Evolutionary conservation across 2,797 vertebrate species (phyloP), one percentile per base, ranked within the genome.

Genomic region (Enteromius thamalakanensis): DNA sequence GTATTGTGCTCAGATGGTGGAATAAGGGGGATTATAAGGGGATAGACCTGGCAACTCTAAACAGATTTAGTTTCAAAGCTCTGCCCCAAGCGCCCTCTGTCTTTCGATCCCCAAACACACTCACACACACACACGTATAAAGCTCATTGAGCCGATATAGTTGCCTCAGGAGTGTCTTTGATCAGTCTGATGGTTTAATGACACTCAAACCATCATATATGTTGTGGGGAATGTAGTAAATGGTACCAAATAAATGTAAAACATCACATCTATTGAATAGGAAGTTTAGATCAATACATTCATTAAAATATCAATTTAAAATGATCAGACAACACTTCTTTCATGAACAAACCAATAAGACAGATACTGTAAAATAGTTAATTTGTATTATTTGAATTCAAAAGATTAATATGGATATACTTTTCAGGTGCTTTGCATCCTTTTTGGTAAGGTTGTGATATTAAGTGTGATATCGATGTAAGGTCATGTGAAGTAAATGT

Each of bases 31-130:
- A 81, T 88, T 87, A 81, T 76, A 69, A 67, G n/a, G 55, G 74
- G 70, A 88, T 80, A 78, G 86, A 81, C 68, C 29, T 84, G 76
- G 75, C 83, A 82, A 74, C 70, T 80, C 71, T 83, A 82, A 85
- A 86, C 86, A 87, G 85, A 84, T 88, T 87, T 86, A 15, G 75
- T 84, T 89, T 87, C 76, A 89, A 79, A 89, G 83, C 74, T 80
- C 77, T 72, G 23, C 62, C 77, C 19, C 77, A 74, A 79, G 70
- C 77, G 55, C 83, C 58, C 83, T 74, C 76, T 79, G 45, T 55
- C 77, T 80, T 75, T 58, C 23, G 9, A 45, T 75, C 60, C 32
- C 21, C 26, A 34, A 26, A 26, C 26, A 26, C 26, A 26, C 26
- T 26, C 26, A 26, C 40, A 29, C 55, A 29, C 42, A 17, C 26